Evolutionary conservation across 2,113 vertebrate species (phyloP).

Genomic region (Urocitellus parryii): DNA sequence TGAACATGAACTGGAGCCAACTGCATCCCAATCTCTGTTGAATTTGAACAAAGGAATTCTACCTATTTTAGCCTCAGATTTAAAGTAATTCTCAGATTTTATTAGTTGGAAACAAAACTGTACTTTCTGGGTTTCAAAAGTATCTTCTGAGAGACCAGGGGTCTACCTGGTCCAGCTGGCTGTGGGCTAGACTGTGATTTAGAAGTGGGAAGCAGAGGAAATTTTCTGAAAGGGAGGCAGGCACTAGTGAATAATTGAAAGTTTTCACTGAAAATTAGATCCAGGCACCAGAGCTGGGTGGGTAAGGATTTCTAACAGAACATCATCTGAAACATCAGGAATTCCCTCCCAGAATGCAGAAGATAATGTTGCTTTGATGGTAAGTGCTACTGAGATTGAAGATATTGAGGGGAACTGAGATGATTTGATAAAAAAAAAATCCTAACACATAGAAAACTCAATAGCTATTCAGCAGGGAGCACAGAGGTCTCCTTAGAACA

Average conservation of each 20-base stretch:
- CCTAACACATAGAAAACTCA: background rate
- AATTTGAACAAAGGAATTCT: background rate
- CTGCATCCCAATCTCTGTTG: background rate
- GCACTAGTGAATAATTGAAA: too few species aligned
- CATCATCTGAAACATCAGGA: background rate
- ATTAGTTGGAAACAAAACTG: background rate
- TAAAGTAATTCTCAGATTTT: background rate
- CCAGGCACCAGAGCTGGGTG: background rate
- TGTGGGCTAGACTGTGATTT: background rate
- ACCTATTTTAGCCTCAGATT: background rate
- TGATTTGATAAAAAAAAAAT: background rate
- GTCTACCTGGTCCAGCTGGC: background rate
- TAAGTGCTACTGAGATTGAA: background rate
- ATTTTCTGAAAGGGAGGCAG: background rate
- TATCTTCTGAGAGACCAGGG: background rate
- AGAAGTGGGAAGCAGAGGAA: background rate
- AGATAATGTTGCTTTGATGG: background rate
- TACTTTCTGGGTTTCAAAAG: background rate
- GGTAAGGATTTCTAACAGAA: background rate
- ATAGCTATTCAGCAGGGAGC: background rate
- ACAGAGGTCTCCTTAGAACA: background rate
- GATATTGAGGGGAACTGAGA: background rate
- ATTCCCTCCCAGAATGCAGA: background rate
- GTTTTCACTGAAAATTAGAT: too few species aligned
- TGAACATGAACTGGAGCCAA: background rate